Evolutionary conservation across 2,113 vertebrate species (phyloP).

Genomic region (Speoplatyrhinus poulsoni): DNA sequence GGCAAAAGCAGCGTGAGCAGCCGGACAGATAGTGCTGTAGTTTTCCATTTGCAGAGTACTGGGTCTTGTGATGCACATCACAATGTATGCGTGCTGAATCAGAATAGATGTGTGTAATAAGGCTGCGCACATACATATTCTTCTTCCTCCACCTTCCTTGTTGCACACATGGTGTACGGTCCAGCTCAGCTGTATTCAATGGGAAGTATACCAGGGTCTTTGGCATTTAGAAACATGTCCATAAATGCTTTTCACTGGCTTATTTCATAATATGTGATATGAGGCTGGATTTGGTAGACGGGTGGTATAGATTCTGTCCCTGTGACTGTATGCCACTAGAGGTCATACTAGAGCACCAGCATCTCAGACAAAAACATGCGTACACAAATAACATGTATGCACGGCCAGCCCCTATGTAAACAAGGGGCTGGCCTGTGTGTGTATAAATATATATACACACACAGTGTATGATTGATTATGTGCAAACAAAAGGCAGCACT

Average conservation of each 20-base stretch:
- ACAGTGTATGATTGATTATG: not conserved
- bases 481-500: not conserved
- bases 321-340: too few relatives aligned
- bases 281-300: not conserved
- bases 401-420: too few relatives aligned
- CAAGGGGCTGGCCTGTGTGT: not conserved
- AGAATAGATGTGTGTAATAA: not conserved
- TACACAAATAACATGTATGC: too few relatives aligned
- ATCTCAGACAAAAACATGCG: too few relatives aligned
- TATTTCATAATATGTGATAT: conserved; percentile 17
- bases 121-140: too few relatives aligned
- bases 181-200: too few relatives aligned
- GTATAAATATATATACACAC: not conserved
- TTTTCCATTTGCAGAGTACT: conserved; percentile 42
- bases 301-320: not conserved
- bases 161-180: too few relatives aligned
- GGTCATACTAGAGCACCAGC: too few relatives aligned
- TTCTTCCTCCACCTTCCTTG: too few relatives aligned
- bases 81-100: conserved; percentile 30
- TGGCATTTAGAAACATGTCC: too few relatives aligned
- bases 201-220: too few relatives aligned
- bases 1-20: conserved; percentile 36
- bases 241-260: not conserved
- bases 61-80: too few relatives aligned
- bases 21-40: conserved; percentile 46